Conservation (phyloP, 2,888 invertebrate species). For the Teleiodes luculella region DNA sequence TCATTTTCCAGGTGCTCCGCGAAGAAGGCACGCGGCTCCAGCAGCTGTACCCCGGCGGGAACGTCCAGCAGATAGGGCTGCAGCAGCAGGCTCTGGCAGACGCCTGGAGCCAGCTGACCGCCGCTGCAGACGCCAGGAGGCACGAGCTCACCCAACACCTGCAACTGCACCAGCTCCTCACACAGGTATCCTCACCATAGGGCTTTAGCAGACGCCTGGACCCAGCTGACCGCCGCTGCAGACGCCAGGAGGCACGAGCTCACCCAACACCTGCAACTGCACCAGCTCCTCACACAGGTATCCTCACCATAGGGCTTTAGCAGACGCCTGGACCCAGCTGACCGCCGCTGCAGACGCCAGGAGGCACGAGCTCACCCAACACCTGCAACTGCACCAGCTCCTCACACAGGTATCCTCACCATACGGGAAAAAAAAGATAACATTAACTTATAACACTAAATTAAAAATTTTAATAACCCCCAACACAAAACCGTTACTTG, state of each 20-base stretch:
- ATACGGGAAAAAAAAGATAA: too few species aligned
- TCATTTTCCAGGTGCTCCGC: constrained; percentile 84
- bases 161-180: constrained; percentile 92
- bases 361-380: constrained; percentile 89
- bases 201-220: constrained; percentile 92
- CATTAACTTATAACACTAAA: too few species aligned
- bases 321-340: constrained; percentile 91
- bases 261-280: constrained; percentile 92
- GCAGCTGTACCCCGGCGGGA: constrained; percentile 92
- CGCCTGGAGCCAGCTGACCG: constrained; percentile 92
- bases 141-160: constrained; percentile 91
- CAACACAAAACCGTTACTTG: too few species aligned
- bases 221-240: constrained; percentile 88
- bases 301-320: too few species aligned
- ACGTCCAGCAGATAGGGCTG: constrained; percentile 92
- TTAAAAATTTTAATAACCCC: too few species aligned
- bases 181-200: too few species aligned
- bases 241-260: constrained; percentile 88
- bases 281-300: constrained; percentile 88
- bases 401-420: constrained; percentile 82
- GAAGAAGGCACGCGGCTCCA: constrained; percentile 95
- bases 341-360: constrained; percentile 90
- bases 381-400: constrained; percentile 93
- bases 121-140: constrained; percentile 87
- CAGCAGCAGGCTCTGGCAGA: constrained; percentile 91